Evolutionary conservation across 2,888 invertebrate genomes (phyloP), one percentile per base, ranked within the genome.

Genomic region (Drosophila lutescens): DNA sequence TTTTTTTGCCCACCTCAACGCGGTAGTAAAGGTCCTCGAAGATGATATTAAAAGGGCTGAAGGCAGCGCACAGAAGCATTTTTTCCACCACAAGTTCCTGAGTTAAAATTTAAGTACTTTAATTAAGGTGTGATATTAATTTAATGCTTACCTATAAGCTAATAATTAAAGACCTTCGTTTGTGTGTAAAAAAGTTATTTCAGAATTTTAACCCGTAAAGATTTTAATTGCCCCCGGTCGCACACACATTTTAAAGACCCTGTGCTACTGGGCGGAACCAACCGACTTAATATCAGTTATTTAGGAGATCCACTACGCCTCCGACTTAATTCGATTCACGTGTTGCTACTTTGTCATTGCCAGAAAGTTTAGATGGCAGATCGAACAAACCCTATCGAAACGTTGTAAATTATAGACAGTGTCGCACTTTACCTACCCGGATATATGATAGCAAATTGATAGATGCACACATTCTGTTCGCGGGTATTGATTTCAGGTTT

Each of bases 401-500:
- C 23, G 51, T 38, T 65, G 46, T 20, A 61, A 20, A 62, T 65
- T 67, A 65, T 41, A 40, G 57, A 20, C 41, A 20, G 15, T 32
- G 51, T 38, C 53, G 43, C 50, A 38, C 30, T 44, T 47, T 20
- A 41, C 7, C 46, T 68, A 68, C 55, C 66, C 66, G 69, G 66
- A 66, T 68, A 66, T 66, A 66, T 66, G 38, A 40, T 46, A 17
- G 40, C 12, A 54, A 54, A 66, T 40, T 34, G 30, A 53, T 67
- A 67, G 20, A 51, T 65, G 36, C 46, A 44, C 67, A 67, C 67
- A 12, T 30, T 17, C 12, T 36, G 26, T 17, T 34, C 49, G 26
- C 46, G 34, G 47, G 17, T 34, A 47, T 54, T 40, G 46, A 40
- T 66, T 66, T 65, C 65, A 65, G 68, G 65, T 46, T 65, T 68